Base-by-base conservation (phyloP, 2,797 vertebrate genomes). In the Centroberyx gerrardi region DNA sequence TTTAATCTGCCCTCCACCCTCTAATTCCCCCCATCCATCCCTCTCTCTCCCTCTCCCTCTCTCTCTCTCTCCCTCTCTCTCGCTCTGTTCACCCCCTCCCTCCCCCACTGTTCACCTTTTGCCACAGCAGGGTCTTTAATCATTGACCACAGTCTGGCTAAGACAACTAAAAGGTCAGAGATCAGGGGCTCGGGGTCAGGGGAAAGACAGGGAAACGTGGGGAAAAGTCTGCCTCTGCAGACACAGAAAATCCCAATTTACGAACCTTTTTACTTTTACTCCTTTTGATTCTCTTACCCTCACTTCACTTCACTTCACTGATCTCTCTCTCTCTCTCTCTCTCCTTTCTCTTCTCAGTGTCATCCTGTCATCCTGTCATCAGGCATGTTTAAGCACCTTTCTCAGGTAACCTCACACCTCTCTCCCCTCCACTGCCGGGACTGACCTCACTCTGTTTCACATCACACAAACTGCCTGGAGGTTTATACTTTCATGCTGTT, bases 1-100 rank as follows among this genome's bases (percentile, higher is more conserved):
- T 92, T 93, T 91, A 90, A 92, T 85, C 82, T 87, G 79, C 65
- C 79, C 74, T 78, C 70, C 53, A 18, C 78, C 81, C 79, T 79
- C 74, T 78, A 75, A 85, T 79, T 60, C 60, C 65, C 65, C 9
- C 29, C 42, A 12, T 44, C 49, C 12, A 22, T 29, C 29, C 18
- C n/a, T 27, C 33, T 7, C 42, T 31, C 74, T 69, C 78, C 68
- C 22, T 27, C 70, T 71, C 33, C 33, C 42, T 31, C 74, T 69
- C 78, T 69, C 22, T 27, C 70, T 71, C 51, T n/a, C 76, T 53
- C 9, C 63, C 52, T 64, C 3, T 42, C 70, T 38, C 49, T 38
- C 8, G 22, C 46, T 53, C 13, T 7, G 12, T 2, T 27, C 38
- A 8, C 33, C 5, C 27, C 31, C 33, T 15, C 49, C 44, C 38